These are phyloP conservation scores for Procapra przewalskii DNA, from an alignment of 2,113 vertebrate species.

Conservation along the genomic window DNA sequence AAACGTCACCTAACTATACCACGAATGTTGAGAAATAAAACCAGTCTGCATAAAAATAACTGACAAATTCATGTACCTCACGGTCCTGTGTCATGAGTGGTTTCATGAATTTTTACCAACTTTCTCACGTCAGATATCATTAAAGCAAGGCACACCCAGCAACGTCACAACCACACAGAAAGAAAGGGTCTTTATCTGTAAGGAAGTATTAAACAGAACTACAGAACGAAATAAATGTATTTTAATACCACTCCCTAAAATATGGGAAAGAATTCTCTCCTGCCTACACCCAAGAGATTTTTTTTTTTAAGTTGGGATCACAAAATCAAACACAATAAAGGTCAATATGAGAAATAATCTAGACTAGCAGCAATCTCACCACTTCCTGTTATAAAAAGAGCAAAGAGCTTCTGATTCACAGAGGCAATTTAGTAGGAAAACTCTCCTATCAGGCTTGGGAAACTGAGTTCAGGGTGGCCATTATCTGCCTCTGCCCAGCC, in stretches of 20 bases:
- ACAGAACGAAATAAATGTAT: not conserved
- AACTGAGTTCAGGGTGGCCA: not conserved
- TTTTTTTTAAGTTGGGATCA: not conserved
- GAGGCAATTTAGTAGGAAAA: not conserved
- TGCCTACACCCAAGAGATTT: constrained; percentile 13
- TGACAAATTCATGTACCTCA: not conserved
- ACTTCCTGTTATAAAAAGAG: constrained; percentile 24
- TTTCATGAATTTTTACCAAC: not conserved
- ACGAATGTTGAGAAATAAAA: not conserved
- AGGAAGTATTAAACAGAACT: not conserved
- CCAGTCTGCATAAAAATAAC: not conserved
- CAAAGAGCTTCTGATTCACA: constrained; percentile 31
- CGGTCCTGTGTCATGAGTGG: not conserved
- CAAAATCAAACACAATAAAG: constrained; percentile 66
- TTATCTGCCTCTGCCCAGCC: not conserved
- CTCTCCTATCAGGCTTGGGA: not conserved
- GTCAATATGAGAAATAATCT: constrained; percentile 44
- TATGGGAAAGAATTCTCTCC: constrained; percentile 32
- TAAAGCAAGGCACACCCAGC: not conserved
- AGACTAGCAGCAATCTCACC: not conserved
- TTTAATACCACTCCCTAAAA: constrained; percentile 43
- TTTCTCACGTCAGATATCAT: not conserved
- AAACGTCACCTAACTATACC: not conserved
- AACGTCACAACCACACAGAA: not conserved
- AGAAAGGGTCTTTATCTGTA: constrained; percentile 45